Evolutionary conservation across 2,797 vertebrate genomes (phyloP).

Genomic region (Tinamus major): DNA sequence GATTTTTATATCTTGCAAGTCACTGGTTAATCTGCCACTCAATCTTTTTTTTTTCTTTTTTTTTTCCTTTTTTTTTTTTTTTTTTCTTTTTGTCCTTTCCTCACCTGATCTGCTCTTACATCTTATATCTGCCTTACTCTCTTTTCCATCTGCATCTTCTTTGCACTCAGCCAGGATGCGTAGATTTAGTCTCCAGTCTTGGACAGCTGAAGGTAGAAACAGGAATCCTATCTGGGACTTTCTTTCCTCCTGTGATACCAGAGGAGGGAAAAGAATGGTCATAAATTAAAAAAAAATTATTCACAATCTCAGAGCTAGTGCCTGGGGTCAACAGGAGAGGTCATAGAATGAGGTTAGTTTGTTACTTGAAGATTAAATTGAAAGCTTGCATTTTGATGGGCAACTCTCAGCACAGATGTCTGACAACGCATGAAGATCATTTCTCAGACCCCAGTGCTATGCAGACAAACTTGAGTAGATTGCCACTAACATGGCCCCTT

Average conservation of each 20-base stretch:
- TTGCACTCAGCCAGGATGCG: background rate
- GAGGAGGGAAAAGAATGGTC: background rate
- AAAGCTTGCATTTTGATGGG: background rate
- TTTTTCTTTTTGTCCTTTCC: background rate
- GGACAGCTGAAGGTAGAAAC: background rate
- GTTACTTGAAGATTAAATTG: background rate
- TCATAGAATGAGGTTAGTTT: background rate
- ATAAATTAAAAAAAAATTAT: background rate
- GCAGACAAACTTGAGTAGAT: background rate
- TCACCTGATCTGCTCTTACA: background rate
- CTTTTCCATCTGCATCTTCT: background rate
- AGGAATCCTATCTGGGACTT: background rate
- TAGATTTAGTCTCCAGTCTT: background rate
- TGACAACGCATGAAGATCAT: background rate
- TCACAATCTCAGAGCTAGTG: background rate
- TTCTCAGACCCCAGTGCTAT: background rate
- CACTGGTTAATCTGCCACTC: background rate
- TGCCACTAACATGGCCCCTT: background rate
- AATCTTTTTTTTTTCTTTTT: background rate
- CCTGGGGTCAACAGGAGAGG: rapidly evolving
- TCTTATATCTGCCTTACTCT: background rate
- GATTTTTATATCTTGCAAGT: background rate
- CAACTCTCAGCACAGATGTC: background rate
- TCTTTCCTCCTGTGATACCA: background rate
- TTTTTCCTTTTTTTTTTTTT: background rate